These are phyloP conservation scores for Tribolium madens DNA, from an alignment of 1,140 invertebrate species.

Conservation along the genomic window DNA sequence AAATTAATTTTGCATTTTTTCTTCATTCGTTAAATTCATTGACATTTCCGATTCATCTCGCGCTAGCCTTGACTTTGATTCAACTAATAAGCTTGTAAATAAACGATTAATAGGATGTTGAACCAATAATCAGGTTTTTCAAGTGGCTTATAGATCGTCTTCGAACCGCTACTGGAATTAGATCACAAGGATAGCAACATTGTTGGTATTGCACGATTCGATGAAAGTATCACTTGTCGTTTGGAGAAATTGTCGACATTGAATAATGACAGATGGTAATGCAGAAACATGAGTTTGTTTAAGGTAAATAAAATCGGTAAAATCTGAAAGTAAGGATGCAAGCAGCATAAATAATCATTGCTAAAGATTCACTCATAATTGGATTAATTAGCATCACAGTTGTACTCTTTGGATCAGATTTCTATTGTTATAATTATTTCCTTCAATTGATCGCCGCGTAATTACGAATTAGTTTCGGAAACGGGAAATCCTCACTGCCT, in stretches of 20 bases:
- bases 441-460: conserved; percentile 24
- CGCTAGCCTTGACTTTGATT: conserved; percentile 20
- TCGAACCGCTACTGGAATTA: conserved; percentile 24
- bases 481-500: conserved; percentile 32
- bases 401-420: conserved; percentile 10
- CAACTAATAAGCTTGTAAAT: conserved; percentile 28
- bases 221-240: background rate
- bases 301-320: background rate
- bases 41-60: conserved; percentile 19
- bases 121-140: conserved; percentile 35
- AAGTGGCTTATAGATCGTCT: conserved; percentile 12
- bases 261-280: background rate
- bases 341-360: too few relatives aligned
- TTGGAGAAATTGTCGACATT: background rate
- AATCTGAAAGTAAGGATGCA: background rate
- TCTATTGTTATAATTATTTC: conserved; percentile 31
- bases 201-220: background rate
- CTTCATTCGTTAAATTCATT: conserved; percentile 1
- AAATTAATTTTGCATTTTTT: too few relatives aligned
- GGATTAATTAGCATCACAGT: background rate
- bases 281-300: background rate
- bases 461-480: conserved; percentile 34
- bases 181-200: conserved; percentile 20
- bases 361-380: too few relatives aligned
- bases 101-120: conserved; percentile 43